These are phyloP conservation scores for Sceloporus tristichus DNA, from an alignment of 2,113 vertebrate species.

Conservation along the genomic window DNA sequence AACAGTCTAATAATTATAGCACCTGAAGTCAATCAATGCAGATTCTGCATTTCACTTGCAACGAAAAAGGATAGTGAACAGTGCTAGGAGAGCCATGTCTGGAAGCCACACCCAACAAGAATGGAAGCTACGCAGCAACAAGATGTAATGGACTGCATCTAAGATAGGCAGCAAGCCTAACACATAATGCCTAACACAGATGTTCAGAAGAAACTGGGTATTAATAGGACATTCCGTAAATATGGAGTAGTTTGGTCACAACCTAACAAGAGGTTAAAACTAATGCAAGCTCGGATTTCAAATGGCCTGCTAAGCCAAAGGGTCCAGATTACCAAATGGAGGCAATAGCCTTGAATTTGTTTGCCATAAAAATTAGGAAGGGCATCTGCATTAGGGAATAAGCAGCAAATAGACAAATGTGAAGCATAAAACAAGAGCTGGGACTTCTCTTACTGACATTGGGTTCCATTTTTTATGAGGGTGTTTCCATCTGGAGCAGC, in stretches of 20 bases:
- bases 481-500: neutral
- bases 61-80: neutral
- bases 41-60: neutral
- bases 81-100: neutral
- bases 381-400: neutral
- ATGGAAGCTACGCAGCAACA: no score
- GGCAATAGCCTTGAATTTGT: neutral
- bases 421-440: neutral
- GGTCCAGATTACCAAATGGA: neutral
- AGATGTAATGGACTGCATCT: no score
- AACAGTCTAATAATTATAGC: no score
- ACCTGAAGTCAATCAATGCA: no score
- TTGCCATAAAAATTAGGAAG: fast-evolving
- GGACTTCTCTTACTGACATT: neutral
- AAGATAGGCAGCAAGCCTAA: neutral
- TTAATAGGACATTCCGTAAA: no score
- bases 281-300: neutral
- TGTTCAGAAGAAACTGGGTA: no score
- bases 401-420: neutral
- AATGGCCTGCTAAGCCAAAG: neutral
- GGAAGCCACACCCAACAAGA: neutral
- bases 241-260: no score
- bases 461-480: neutral
- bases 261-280: neutral
- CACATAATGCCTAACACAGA: neutral